These are phyloP conservation scores for Peromyscus melanophrys DNA, from an alignment of 2,797 vertebrate genomes.

Conservation along the genomic window DNA sequence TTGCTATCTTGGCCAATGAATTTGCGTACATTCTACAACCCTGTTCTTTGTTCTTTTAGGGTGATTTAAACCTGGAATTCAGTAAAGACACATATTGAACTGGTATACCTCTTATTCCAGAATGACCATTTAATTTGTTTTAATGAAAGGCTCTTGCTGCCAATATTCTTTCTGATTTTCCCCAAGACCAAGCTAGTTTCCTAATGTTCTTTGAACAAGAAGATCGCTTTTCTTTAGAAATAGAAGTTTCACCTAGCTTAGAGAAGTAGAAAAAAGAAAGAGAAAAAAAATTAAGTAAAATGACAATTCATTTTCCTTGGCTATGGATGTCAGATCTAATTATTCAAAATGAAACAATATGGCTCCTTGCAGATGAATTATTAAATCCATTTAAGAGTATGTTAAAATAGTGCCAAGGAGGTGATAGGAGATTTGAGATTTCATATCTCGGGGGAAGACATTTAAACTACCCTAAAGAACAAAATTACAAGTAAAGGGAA, in stretches of 20 bases:
- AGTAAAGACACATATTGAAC: conserved; percentile 14
- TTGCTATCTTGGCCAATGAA: neutral
- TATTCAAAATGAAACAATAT: conserved; percentile 74
- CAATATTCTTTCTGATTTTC: conserved; percentile 36
- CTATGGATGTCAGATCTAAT: conserved; percentile 61
- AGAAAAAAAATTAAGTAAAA: conserved; percentile 13
- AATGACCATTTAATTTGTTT: conserved; percentile 1
- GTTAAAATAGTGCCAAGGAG: conserved; percentile 60
- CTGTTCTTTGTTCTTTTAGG: neutral
- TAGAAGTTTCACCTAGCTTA: conserved; percentile 39
- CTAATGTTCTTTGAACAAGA: conserved; percentile 15
- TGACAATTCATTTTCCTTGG: conserved; percentile 64
- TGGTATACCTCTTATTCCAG: neutral
- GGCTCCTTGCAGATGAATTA: conserved; percentile 66
- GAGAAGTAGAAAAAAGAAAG: neutral
- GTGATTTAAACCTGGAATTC: neutral
- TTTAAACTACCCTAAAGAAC: conserved; percentile 18
- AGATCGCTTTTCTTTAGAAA: conserved; percentile 59
- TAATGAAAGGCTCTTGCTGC: conserved; percentile 10
- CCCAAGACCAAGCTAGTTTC: neutral
- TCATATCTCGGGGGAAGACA: conserved; percentile 66
- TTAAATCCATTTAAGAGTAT: conserved; percentile 68
- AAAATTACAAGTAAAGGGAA: conserved; percentile 61
- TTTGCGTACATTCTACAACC: conserved; percentile 26
- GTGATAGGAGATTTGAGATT: conserved; percentile 51